Evolutionary conservation across 1,140 invertebrate genomes (phyloP).

Genomic region (Aphis gossypii): DNA sequence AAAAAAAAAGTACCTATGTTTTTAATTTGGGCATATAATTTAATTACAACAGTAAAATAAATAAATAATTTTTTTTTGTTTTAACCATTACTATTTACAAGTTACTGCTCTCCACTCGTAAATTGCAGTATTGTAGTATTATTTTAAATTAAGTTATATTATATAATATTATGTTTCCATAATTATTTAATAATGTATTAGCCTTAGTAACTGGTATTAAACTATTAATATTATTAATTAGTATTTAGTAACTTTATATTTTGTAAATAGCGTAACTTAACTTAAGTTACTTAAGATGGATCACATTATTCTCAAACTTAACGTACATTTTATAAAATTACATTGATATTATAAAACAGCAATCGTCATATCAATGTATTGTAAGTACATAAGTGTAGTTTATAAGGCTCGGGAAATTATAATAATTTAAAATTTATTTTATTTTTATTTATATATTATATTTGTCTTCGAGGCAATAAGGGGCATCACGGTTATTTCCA

Average conservation of each 20-base stretch:
- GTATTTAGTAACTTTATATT: neutral
- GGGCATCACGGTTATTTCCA: too few species aligned
- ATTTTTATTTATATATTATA: neutral
- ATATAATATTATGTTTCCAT: too few species aligned
- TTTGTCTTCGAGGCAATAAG: neutral
- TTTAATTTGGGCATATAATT: neutral
- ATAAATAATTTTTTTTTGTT: neutral
- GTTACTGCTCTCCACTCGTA: too few species aligned
- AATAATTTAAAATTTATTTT: neutral
- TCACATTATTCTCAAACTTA: neutral
- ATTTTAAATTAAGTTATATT: too few species aligned
- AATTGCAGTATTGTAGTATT: too few species aligned
- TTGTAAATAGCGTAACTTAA: neutral
- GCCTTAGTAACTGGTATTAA: neutral
- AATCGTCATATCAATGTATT: neutral
- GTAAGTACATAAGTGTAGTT: neutral
- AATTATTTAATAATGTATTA: too few species aligned
- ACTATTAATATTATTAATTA: neutral
- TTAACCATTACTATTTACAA: neutral
- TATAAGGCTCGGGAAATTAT: neutral
- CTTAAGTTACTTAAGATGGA: too few species aligned
- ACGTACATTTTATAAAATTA: neutral
- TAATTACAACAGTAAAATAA: neutral
- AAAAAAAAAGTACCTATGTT: neutral
- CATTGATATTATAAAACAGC: neutral